Conservation (phyloP, 2,797 vertebrate genomes). For the Enteromius argenteus region DNA sequence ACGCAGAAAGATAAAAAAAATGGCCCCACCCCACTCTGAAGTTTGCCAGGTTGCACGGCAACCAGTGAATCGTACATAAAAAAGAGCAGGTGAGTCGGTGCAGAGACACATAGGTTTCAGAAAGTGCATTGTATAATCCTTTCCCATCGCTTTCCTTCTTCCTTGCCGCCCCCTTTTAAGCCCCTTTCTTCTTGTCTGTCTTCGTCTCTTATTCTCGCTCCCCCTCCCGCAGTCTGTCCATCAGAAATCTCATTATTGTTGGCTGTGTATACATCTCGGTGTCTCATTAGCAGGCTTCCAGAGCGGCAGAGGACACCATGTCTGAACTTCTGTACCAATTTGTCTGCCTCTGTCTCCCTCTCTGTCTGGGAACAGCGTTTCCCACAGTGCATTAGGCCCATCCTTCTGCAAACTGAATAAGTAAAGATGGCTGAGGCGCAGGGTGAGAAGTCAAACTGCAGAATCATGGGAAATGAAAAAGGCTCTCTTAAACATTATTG, state of each 20-base stretch:
- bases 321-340: conserved; percentile 76
- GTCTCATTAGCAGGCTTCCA: conserved; percentile 79
- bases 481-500: conserved; percentile 7
- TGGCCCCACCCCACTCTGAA: conserved; percentile 48
- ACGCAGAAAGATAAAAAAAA: conserved; percentile 1
- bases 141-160: conserved; percentile 23
- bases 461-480: conserved; percentile 49
- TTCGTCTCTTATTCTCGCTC: conserved; percentile 51
- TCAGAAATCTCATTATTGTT: conserved; percentile 81
- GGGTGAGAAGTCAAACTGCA: conserved; percentile 51
- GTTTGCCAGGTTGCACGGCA: conserved; percentile 68
- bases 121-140: conserved; percentile 30
- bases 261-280: conserved; percentile 81
- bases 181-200: conserved; percentile 30
- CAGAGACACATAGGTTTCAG: not conserved
- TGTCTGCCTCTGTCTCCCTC: conserved; percentile 62
- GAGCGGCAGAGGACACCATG: conserved; percentile 77
- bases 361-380: conserved; percentile 47
- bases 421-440: conserved; percentile 39
- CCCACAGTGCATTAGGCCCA: conserved; percentile 49
- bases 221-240: conserved; percentile 70
- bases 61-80: conserved; percentile 48
- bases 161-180: not conserved
- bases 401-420: conserved; percentile 50
- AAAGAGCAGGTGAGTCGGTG: conserved; percentile 40